Evolutionary conservation across 2,113 vertebrate species (phyloP), one percentile per base, ranked within the genome.

Genomic region (Lepus americanus): DNA sequence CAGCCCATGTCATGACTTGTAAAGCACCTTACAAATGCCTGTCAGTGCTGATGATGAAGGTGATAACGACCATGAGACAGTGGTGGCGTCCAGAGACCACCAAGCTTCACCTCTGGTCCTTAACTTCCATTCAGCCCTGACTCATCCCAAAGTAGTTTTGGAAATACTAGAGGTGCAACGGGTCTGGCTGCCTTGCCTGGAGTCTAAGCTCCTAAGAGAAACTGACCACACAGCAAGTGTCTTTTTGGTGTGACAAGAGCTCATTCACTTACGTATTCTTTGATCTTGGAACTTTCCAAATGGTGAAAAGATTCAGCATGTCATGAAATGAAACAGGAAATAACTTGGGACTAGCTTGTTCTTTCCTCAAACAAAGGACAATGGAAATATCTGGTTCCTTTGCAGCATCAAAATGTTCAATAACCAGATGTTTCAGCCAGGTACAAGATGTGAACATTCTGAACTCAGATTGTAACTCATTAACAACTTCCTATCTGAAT

Each of bases 371-470:
- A 69, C 81, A 92, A 87, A 93, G 61, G 51, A 81, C 61, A 61
- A 53, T 36, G 33, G 88, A 91, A 96, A 90, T 64, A 79, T 53
- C 77, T 94, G 31, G 23, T 89, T 90, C 69, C 70, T 90, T 94
- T 96, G 95, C 74, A 86, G 49, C 97, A 90, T 94, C 84, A 80
- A 81, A 96, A 79, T 64, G 89, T 80, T 51, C 51, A 96, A 73
- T 90, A 94, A 84, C 73, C 53, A 92, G 44, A 94, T 94, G 90
- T 96, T 95, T 95, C 82, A 96, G 81, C 76, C 81, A 94, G 55
- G 84, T 85, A 95, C 39, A 96, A 95, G 95, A 92, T 92, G 74
- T 77, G 85, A 94, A 94, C 82, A 89, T 92, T 97, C 92, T 89
- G 90, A 95, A 97, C 88, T 94, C 84, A 53, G 74, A 93, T 88